Percentiles rank a stretch among this genome's conserved stretches.
Conservation (phyloP, 1,140 invertebrate species). For the Cataglyphis hispanica region DNA sequence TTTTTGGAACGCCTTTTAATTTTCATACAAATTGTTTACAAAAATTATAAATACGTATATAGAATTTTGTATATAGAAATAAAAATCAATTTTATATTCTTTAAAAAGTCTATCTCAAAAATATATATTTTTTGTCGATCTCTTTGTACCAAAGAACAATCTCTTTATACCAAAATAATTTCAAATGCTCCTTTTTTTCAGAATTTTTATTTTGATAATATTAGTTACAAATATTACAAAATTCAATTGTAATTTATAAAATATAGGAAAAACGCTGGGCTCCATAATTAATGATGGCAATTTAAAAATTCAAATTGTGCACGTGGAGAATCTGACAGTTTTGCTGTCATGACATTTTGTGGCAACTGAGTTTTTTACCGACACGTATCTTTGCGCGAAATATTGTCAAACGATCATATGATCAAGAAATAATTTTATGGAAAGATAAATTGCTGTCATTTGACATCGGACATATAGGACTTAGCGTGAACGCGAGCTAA, state of each 20-base stretch:
- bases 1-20: neutral
- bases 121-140: neutral
- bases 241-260: neutral
- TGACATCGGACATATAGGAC: neutral
- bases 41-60: neutral
- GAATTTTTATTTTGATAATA: neutral
- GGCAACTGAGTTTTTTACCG: constrained; percentile 69
- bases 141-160: neutral
- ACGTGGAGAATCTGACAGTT: constrained; percentile 47
- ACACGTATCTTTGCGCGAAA: constrained; percentile 74
- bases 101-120: neutral
- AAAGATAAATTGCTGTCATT: neutral
- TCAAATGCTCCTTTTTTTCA: neutral
- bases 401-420: constrained; percentile 71
- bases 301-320: neutral
- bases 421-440: constrained; percentile 60
- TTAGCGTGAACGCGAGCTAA: neutral
- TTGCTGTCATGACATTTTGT: constrained; percentile 76
- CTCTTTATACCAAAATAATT: neutral
- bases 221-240: neutral
- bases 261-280: neutral
- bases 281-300: neutral
- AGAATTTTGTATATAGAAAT: neutral
- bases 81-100: neutral
- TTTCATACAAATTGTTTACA: neutral